A percentile compares a stretch with the other conserved stretches of the same genome.
phyloP scores from a whole-genome alignment of 2,888 invertebrate species.

The Gryllus longicercus region DNA sequence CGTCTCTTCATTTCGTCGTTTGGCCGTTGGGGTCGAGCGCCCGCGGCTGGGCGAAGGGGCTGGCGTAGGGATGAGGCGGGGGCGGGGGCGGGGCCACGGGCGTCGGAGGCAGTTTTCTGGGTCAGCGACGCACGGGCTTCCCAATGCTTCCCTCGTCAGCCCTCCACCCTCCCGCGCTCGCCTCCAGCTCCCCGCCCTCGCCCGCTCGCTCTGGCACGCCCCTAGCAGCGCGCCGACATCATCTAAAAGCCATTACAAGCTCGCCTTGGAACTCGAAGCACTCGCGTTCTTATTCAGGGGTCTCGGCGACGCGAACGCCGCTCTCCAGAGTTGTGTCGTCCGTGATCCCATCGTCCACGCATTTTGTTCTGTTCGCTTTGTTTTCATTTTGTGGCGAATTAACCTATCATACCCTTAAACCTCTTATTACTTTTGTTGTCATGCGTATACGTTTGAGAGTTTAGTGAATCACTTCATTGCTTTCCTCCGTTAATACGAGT shows the following conservation, averaged over 20 bases:
- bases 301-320: neutral
- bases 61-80: neutral
- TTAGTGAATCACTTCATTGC: too few species aligned
- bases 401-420: too few species aligned
- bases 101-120: conserved; percentile 1
- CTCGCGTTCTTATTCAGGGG: neutral
- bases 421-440: too few species aligned
- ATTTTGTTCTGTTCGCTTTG: too few species aligned
- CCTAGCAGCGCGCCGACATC: neutral
- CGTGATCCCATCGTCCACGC: too few species aligned
- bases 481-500: too few species aligned
- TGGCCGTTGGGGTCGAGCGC: neutral
- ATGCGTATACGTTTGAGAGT: too few species aligned
- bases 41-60: neutral
- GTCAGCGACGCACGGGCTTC: conserved; percentile 8
- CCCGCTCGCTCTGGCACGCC: neutral
- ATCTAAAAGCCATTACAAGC: conserved; percentile 10
- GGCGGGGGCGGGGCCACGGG: neutral
- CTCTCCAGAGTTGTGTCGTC: too few species aligned
- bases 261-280: neutral
- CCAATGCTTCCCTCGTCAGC: neutral
- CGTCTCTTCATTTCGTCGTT: neutral
- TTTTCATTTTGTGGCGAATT: too few species aligned
- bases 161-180: neutral
- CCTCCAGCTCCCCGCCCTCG: neutral